Base-by-base conservation (phyloP, 2,113 vertebrate genomes). In the Electrona antarctica region DNA sequence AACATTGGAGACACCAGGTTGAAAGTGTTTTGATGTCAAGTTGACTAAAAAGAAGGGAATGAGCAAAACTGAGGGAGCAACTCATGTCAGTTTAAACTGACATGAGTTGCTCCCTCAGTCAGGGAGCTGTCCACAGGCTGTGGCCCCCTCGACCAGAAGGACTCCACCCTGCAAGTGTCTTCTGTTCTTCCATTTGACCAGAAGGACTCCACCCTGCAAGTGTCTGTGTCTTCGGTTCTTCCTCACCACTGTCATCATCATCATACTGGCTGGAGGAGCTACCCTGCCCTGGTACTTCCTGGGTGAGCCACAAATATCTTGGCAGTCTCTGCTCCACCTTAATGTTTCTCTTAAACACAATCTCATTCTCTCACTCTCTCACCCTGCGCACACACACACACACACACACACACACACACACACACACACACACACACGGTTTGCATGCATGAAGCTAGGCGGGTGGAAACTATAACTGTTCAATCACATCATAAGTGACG, bases 261-360 rank as follows among this genome's bases (percentile, higher is more conserved):
- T 91, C 54, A 8, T 92, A 13, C 71, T 88, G 1, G 76, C 21
- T 3, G 64, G 74, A 63, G 88, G 56, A 68, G 87, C 77, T 9
- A 5, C 41, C 7, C 71, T 93, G 10, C 50, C 67, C 69, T 94
- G 93, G 93, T 93, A 89, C 85, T 92, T 92, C 72, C 67, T 93
- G 33, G 90, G 93, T 94, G 85, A 86, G 77, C 47, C 33, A 11
- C 64, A 54, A 49, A 54, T 7, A 8, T 8, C 5, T 8, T 13
- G n/a, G n/a, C 21, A 21, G 21, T 21, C 21, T 21, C 21, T 21
- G 21, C 21, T 21, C 21, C 21, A 21, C 21, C 21, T 21, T 21
- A 21, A 21, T 21, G 10, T 7, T 11, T 7, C 41, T 15, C 13
- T 8, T 33, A 7, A 10, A 1, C 41, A 7, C 33, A 10, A 11